Percentiles rank a stretch among this genome's conserved stretches.
Conservation (phyloP, 30 jellyfish, hydroid and myxozoan genomes). For the Kudoa iwatai region DNA sequence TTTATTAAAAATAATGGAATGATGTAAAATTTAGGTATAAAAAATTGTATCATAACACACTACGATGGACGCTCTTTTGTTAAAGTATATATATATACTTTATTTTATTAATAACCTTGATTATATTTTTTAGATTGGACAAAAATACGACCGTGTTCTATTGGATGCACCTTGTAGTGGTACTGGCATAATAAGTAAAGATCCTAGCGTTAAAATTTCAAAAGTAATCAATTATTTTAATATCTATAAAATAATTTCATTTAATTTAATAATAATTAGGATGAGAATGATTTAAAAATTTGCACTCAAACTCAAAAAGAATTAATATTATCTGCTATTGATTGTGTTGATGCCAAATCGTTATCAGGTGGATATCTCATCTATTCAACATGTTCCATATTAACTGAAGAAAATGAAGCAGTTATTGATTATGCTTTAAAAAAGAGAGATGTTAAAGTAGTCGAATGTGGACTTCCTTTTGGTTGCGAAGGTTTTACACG, state of each 20-base stretch:
- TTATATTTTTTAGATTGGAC: neutral
- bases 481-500: constrained; percentile 44
- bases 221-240: constrained; percentile 6
- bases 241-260: too few species aligned
- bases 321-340: constrained; percentile 58
- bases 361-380: constrained; percentile 63
- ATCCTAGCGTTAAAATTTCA: constrained; percentile 40
- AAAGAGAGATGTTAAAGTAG: constrained; percentile 32
- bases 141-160: constrained; percentile 22
- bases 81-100: constrained; percentile 10
- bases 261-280: too few species aligned
- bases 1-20: neutral
- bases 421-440: constrained; percentile 54
- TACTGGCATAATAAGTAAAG: constrained; percentile 83
- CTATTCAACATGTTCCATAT: constrained; percentile 56
- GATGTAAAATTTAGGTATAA: constrained; percentile 8
- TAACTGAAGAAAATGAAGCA: constrained; percentile 81
- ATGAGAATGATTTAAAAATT: constrained; percentile 35
- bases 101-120: too few species aligned
- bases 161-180: constrained; percentile 99
- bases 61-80: constrained; percentile 83
- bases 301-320: constrained; percentile 62
- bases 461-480: constrained; percentile 51
- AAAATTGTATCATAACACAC: constrained; percentile 24
- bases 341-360: constrained; percentile 65